A percentile compares a stretch with the other conserved stretches of the same genome.
phyloP scores from a whole-genome alignment of 1,140 invertebrate genomes.

The Heliconius himera region DNA sequence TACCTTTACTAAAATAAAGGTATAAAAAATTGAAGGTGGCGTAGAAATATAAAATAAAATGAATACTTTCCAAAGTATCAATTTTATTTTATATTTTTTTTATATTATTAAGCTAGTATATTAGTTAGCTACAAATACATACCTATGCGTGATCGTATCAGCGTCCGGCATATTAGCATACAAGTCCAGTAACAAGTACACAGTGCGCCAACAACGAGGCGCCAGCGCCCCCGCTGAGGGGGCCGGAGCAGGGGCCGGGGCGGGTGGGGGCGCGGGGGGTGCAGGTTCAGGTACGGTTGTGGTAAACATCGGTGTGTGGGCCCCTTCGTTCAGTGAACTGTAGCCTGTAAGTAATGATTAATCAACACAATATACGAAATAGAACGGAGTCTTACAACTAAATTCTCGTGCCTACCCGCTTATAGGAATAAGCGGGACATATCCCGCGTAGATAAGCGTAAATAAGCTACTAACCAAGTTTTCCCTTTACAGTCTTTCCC shows the following conservation, averaged over 20 bases:
- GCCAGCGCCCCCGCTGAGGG: slow-evolving; percentile 76
- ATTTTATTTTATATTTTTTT: too few species aligned
- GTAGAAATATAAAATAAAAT: too few species aligned
- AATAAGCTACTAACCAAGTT: slow-evolving; percentile 63
- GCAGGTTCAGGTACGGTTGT: slow-evolving; percentile 26
- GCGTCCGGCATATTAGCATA: slow-evolving; percentile 97
- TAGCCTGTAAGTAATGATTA: slow-evolving; percentile 75
- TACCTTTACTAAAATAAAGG: too few species aligned
- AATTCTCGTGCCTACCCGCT: too few species aligned
- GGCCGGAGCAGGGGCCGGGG: slow-evolving; percentile 57
- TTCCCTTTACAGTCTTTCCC: slow-evolving; percentile 90
- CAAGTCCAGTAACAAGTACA: slow-evolving; percentile 95
- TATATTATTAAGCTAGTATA: too few species aligned
- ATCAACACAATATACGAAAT: too few species aligned
- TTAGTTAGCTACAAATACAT: too few species aligned
- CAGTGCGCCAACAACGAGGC: slow-evolving; percentile 96
- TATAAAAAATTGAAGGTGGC: too few species aligned
- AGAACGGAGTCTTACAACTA: too few species aligned
- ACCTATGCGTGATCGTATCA: slow-evolving; percentile 89
- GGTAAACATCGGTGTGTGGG: slow-evolving; percentile 87
- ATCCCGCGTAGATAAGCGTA: too few species aligned
- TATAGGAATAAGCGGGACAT: too few species aligned
- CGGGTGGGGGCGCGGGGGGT: slow-evolving; percentile 68
- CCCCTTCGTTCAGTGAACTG: slow-evolving; percentile 86
- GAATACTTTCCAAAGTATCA: too few species aligned